A percentile compares a stretch with the other conserved stretches of the same genome.
These are phyloP conservation scores for Cistogaster globosa DNA, from an alignment of 2,888 invertebrate species.

Conservation along the genomic window DNA sequence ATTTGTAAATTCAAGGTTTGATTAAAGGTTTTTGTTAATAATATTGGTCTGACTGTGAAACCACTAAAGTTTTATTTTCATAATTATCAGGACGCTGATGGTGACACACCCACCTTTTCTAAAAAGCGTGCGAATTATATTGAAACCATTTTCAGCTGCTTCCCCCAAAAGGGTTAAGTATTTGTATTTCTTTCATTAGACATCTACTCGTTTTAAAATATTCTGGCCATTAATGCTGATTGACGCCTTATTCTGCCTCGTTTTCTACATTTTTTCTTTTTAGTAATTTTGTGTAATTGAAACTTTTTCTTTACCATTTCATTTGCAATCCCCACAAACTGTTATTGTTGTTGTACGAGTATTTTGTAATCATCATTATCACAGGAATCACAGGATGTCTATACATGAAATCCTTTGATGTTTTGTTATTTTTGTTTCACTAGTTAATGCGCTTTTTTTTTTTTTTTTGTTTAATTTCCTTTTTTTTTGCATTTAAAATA, in stretches of 20 bases:
- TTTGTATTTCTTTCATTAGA: conserved; percentile 55
- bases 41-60: conserved; percentile 69
- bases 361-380: conserved; percentile 61
- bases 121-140: conserved; percentile 60
- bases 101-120: conserved; percentile 60
- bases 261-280: conserved; percentile 12
- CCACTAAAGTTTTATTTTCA: conserved; percentile 67
- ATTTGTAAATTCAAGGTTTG: conserved; percentile 49
- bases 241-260: conserved; percentile 64
- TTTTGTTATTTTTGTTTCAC: conserved; percentile 55
- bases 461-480: conserved; percentile 44
- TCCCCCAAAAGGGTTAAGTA: conserved; percentile 66
- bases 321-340: conserved; percentile 43
- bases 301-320: conserved; percentile 66
- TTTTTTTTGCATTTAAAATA: neutral
- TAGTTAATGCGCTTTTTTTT: conserved; percentile 69
- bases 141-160: conserved; percentile 17
- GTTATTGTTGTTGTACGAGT: conserved; percentile 56
- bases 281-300: conserved; percentile 71
- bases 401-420: conserved; percentile 65
- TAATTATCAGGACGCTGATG: conserved; percentile 41
- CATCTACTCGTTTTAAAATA: conserved; percentile 49
- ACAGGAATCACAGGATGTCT: conserved; percentile 65
- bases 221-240: conserved; percentile 70
- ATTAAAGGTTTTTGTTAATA: conserved; percentile 58